Base-by-base conservation (phyloP, 2,888 invertebrate species). In the Plemyria rubiginata region DNA sequence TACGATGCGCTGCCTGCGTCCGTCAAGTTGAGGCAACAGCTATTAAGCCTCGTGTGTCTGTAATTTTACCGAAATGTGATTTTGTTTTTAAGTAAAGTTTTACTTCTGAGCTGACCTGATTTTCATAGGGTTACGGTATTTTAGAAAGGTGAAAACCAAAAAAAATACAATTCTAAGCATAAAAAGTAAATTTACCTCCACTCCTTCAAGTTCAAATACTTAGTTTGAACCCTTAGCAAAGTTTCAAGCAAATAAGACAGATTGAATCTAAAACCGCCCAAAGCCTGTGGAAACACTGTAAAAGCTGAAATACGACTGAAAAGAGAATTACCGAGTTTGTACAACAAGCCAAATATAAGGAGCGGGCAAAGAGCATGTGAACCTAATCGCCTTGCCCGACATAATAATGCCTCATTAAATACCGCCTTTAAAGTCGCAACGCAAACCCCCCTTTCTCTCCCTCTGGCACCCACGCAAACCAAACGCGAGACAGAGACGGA, bases 381-480 rank as follows among this genome's bases (percentile, higher is more conserved):
- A 90, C 88, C 90, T 92, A 90, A 91, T 92, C 91, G 88, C 82
- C 85, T 81, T 82, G 76, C 78, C 82, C 86, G 88, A 92, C 92
- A 91, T 91, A 86, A 92, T 92, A 91, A 91, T 90, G 88, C 87
- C 91, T 90, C 90, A 91, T 91, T 91, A 91, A 91, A 90, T 85
- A 88, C 85, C 86, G 86, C 85, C 88, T 88, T 87, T 82, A 77
- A 80, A 88, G 87, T 84, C 81, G 81, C 81, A 85, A 78, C 83
- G 81, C 78, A 79, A 80, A 81, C 81, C 76, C 74, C 59, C 64
- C 58, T 43, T 74, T 65, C 52, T 86, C 90, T 78, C 86, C 68
- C 73, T 90, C 85, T 43, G 74, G 66, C 85, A 16, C 65, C 61
- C 62, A 56, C 45, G 32, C 66, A 71, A 67, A 70, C 68, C 66